Percentiles rank a stretch among this genome's conserved stretches.
phyloP scores from a whole-genome alignment of 2,797 vertebrate species.

The Micromesistius poutassou region DNA sequence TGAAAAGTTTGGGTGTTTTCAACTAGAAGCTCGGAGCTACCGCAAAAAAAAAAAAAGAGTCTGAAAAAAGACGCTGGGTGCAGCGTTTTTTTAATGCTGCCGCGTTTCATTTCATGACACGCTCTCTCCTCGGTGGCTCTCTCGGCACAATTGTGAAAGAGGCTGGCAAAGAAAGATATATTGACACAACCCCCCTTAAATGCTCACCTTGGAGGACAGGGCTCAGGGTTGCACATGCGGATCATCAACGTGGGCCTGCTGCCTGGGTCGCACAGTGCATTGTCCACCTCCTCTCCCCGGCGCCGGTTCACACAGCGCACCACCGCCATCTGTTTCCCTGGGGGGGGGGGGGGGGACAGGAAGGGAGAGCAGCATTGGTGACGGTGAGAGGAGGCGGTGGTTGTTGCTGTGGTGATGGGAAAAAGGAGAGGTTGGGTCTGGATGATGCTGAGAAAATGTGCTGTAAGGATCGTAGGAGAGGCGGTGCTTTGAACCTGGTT shows the following conservation, averaged over 20 bases:
- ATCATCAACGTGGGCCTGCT: slow-evolving; percentile 77
- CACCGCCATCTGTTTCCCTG: slow-evolving; percentile 84
- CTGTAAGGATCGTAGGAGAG: neutral
- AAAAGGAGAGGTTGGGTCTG: too few species aligned
- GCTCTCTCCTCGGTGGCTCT: too few species aligned
- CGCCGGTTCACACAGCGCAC: slow-evolving; percentile 78
- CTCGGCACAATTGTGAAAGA: too few species aligned
- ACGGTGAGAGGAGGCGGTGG: too few species aligned
- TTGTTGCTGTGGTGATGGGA: neutral
- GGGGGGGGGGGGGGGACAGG: neutral
- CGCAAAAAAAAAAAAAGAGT: too few species aligned
- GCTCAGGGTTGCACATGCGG: slow-evolving; percentile 77
- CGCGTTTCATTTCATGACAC: too few species aligned
- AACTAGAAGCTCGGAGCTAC: too few species aligned
- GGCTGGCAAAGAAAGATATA: neutral
- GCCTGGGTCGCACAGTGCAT: slow-evolving; percentile 72
- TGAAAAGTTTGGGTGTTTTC: too few species aligned
- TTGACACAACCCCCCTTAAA: neutral
- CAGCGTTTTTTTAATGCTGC: too few species aligned
- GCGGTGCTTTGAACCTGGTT: neutral
- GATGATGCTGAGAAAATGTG: neutral
- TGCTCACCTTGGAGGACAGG: slow-evolving; percentile 83
- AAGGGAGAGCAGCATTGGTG: neutral
- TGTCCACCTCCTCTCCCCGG: slow-evolving; percentile 69
- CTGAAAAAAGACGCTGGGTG: too few species aligned